Evolutionary conservation across 1,140 invertebrate genomes (phyloP).

Genomic region (Mylabris phalerata): DNA sequence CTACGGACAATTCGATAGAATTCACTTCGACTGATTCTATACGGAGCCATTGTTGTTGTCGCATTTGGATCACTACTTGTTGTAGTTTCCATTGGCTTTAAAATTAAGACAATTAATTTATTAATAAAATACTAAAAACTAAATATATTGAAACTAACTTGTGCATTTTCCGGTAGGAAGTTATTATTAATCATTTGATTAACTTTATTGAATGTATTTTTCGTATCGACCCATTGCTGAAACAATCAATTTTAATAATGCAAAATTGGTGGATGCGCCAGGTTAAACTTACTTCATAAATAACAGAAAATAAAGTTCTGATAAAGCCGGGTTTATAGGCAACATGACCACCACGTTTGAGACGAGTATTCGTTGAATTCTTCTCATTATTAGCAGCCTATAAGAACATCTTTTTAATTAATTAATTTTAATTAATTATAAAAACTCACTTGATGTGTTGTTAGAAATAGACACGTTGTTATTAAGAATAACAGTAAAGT

Average conservation of each 20-base stretch:
- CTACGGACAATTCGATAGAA: constrained; percentile 39
- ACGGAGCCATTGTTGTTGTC: constrained; percentile 37
- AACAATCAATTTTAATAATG: constrained; percentile 1
- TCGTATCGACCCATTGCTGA: constrained; percentile 17
- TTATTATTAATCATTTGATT: constrained; percentile 13
- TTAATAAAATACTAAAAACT: not conserved
- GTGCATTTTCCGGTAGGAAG: constrained; percentile 14
- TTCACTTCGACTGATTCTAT: constrained; percentile 34
- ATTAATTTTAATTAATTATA: not conserved
- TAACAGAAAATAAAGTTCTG: constrained; percentile 8
- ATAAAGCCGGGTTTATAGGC: constrained; percentile 7
- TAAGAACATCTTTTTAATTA: not conserved
- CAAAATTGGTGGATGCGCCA: not conserved
- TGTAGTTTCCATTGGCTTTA: constrained; percentile 5
- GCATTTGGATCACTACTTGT: constrained; percentile 25
- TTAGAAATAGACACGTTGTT: constrained; percentile 4
- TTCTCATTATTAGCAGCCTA: not conserved
- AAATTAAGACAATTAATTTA: not conserved
- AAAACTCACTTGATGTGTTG: not conserved
- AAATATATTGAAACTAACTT: not conserved
- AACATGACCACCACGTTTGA: not conserved
- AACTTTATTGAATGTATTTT: constrained; percentile 11
- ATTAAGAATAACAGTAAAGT: constrained; percentile 8
- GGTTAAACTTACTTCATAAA: not conserved
- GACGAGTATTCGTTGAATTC: not conserved